These are phyloP conservation scores for Syngnathus scovelli DNA, from an alignment of 2,113 vertebrate genomes.

Conservation along the genomic window DNA sequence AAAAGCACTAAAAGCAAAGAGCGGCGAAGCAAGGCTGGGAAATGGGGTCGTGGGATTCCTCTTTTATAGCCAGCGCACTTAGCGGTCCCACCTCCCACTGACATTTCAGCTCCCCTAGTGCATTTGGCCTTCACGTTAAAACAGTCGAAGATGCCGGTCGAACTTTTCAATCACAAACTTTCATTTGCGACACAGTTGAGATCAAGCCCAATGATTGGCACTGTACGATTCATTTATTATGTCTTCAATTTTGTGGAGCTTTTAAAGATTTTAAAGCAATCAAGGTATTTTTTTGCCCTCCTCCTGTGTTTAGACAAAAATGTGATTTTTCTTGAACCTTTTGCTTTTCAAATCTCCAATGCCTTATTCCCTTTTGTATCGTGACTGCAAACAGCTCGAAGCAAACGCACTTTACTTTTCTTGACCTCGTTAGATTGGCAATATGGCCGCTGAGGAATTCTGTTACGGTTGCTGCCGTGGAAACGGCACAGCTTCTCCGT, in stretches of 20 bases:
- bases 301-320: neutral
- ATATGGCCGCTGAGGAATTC: neutral
- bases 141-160: neutral
- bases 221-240: neutral
- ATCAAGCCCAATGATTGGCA: neutral
- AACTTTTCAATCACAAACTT: neutral
- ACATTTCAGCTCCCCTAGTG: neutral
- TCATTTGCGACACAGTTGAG: neutral
- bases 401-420: neutral
- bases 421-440: too few species aligned
- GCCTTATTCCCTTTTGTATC: neutral
- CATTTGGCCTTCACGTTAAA: neutral
- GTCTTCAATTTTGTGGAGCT: too few species aligned
- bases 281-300: too few species aligned
- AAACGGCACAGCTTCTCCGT: neutral
- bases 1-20: constrained; percentile 18
- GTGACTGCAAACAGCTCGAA: neutral
- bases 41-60: constrained; percentile 1
- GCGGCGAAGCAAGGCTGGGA: neutral
- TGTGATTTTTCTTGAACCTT: neutral
- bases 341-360: neutral
- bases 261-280: too few species aligned
- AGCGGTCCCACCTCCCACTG: neutral
- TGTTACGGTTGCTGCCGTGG: too few species aligned
- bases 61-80: neutral